These are phyloP conservation scores for Megaleporinus macrocephalus DNA, from an alignment of 2,113 vertebrate species.

Conservation along the genomic window DNA sequence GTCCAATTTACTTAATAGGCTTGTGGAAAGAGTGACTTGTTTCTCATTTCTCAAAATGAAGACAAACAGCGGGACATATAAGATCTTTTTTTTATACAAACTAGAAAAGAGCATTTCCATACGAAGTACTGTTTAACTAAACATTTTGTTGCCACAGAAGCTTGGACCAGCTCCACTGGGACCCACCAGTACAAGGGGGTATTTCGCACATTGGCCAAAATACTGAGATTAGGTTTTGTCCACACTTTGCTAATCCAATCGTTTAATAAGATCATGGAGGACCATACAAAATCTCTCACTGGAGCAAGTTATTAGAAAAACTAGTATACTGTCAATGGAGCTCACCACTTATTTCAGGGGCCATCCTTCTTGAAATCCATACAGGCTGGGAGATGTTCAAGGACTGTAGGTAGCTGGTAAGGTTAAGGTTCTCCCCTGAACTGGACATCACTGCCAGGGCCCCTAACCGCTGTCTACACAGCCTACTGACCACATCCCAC, in stretches of 20 bases:
- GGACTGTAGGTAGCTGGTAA: constrained; percentile 69
- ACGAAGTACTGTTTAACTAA: too few relatives aligned
- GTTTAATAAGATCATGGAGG: neutral
- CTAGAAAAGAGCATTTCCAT: too few relatives aligned
- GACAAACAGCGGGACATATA: too few relatives aligned
- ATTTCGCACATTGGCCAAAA: too few relatives aligned
- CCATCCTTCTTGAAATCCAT: constrained; percentile 70
- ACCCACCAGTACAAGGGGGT: too few relatives aligned
- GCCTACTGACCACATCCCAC: constrained; percentile 63
- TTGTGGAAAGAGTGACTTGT: too few relatives aligned
- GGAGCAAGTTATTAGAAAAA: neutral
- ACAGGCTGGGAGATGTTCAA: constrained; percentile 73
- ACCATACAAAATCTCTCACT: neutral
- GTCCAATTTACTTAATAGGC: too few relatives aligned
- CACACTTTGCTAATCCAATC: neutral
- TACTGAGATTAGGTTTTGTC: neutral
- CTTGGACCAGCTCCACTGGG: too few relatives aligned
- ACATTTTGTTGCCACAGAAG: too few relatives aligned
- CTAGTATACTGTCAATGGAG: constrained; percentile 23
- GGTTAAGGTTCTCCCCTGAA: constrained; percentile 57
- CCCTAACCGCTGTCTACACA: constrained; percentile 68
- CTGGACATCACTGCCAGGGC: constrained; percentile 64
- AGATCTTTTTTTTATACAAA: too few relatives aligned
- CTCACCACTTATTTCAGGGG: constrained; percentile 64
- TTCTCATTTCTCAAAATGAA: too few relatives aligned